Base-by-base conservation (phyloP, 1,140 invertebrate species). In the Stegodyphus dumicola region DNA sequence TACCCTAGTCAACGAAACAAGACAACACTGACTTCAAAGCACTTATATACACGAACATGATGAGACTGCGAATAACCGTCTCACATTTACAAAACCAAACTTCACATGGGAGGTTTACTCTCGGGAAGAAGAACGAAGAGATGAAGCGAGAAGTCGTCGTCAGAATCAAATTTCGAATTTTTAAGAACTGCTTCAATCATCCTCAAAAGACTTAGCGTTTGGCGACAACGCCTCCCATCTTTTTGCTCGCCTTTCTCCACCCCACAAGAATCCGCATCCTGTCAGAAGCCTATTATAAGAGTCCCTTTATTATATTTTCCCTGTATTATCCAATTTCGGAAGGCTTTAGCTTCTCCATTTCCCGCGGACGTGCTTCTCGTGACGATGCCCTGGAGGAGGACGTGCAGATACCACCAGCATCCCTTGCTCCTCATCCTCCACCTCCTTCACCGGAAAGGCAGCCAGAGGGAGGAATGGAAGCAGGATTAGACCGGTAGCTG, bases 251-350 rank as follows among this genome's bases (percentile, higher is more conserved):
- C 56, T 77, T 51, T 52, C 60, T 65, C 51, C 33, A 52, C 67
- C 53, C 71, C 17, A 17, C 69, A 66, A 53, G 75, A 85, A 54
- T 77, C 83, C 73, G 52, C 83, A 85, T 74, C 73, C 83, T 85
- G 83, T 85, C 83, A 85, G 83, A 85, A 85, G 83, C 83, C 83
- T 85, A 85, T 85, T 85, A 85, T 71, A 85, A 65, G 73, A 77
- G 83, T 85, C 83, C 83, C 83, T 85, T 85, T 85, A 85, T 85
- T 85, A 85, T 85, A 85, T 85, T 85, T 85, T 85, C 83, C 83
- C 83, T 85, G 83, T 85, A 85, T 85, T 85, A 85, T 85, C 83
- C 83, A 85, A 85, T 85, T 85, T 85, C 83, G 73, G 83, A 54
- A 60, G 83, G 83, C 83, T 85, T 85, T 85, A 85, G 83, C 83